Evolutionary conservation across 2,797 vertebrate genomes (phyloP).

Genomic region (Ctenopoma multispine): DNA sequence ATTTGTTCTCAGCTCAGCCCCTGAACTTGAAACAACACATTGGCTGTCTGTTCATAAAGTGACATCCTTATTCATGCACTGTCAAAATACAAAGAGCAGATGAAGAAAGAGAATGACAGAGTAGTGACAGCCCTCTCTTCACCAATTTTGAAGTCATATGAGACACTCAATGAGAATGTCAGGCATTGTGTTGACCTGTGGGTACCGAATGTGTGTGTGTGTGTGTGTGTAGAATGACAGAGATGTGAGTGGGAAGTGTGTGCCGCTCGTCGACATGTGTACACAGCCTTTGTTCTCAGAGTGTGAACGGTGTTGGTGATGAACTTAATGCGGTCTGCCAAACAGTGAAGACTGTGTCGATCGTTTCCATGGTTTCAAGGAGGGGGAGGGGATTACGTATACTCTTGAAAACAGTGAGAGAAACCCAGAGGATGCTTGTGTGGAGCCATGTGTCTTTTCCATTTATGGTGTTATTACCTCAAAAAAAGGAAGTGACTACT

Average conservation of each 20-base stretch:
- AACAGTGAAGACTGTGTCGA: conserved; percentile 54
- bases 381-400: conserved; percentile 19
- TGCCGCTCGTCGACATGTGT: conserved; percentile 51
- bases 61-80: conserved; percentile 61
- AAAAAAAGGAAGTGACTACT: conserved; percentile 8
- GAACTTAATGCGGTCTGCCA: conserved; percentile 58
- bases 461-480: conserved; percentile 20
- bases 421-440: conserved; percentile 44
- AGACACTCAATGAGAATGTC: conserved; percentile 44
- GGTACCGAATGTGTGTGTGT: conserved; percentile 2
- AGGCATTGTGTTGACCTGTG: conserved; percentile 47
- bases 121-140: conserved; percentile 50
- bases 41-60: conserved; percentile 54
- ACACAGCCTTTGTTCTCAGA: conserved; percentile 64
- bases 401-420: conserved; percentile 36
- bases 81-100: conserved; percentile 68
- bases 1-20: conserved; percentile 61
- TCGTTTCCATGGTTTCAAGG: conserved; percentile 68
- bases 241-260: conserved; percentile 33
- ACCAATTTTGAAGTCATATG: conserved; percentile 29
- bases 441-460: conserved; percentile 23
- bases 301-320: conserved; percentile 59
- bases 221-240: conserved; percentile 12
- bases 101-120: conserved; percentile 60
- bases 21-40: conserved; percentile 56